Base-by-base conservation (phyloP, 2,113 vertebrate genomes). In the Fulmarus glacialis region DNA sequence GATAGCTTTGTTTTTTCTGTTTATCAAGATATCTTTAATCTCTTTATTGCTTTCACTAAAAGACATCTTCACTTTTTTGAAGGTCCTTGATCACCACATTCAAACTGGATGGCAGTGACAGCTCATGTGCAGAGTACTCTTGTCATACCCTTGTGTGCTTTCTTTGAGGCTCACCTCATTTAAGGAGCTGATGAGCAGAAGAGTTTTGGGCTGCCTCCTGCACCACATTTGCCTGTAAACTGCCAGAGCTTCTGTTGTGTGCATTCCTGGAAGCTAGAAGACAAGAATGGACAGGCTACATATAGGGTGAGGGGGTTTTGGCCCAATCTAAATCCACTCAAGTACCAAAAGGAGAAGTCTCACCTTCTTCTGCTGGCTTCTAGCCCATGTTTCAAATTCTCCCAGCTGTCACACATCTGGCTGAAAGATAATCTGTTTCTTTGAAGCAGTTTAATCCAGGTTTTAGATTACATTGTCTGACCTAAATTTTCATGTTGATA, bases 11-110 rank as follows among this genome's bases (percentile, higher is more conserved):
- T 13, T 85, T 92, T 82, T 87, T 23, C 67, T 93, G 30, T 92
- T 97, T 94, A 70, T 77, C 81, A 80, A 67, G 83, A 84, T 79
- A 34, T 8, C 89, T 97, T 98, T 95, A 38, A 96, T 96, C 81
- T 94, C 60, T 90, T 82, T 43, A 89, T 81, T 95, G 56, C 78
- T 81, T 80, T 92, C 73, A 52, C 20, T 2, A 3, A 88, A 78
- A 87, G 84, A 56, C 71, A 32, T 60, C 52, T 80, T 67, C 75
- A 45, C 12, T 64, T 87, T 48, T 89, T 82, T 95, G 78, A 74
- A 82, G 52, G 60, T 63, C 72, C 75, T 95, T 96, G 94, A 96
- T 97, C 93, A 91, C 52, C 34, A 16, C 27, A 13, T 90, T 93
- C 53, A 68, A 58, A 48, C 56, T 50, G 53, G 42, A 85, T 87